Base-by-base conservation (phyloP, 2,113 vertebrate genomes). In the Chiloscyllium plagiosum region DNA sequence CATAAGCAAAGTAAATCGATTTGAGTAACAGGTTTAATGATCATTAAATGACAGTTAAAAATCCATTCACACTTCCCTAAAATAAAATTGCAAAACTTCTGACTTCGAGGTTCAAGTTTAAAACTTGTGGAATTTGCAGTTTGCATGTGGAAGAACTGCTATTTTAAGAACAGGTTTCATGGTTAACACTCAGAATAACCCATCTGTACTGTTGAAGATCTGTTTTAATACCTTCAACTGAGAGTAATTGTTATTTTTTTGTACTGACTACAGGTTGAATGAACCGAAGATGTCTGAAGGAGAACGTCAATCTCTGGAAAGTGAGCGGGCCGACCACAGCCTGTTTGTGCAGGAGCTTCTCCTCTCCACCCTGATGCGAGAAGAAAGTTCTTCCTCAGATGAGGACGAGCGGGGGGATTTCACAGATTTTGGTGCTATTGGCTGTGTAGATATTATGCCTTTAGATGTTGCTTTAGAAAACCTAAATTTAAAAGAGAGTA, bases 371-470 rank as follows among this genome's bases (percentile, higher is more conserved):
- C 97, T 99, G 96, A 99, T 99, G 98, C 98, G 97, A 4, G 99
- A 99, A 96, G 99, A 99, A 97, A 99, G 99, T 97, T 99, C 99
- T 20, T 99, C 99, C 96, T 99, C 99, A 12, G 99, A 99, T 87
- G 99, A 99, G 98, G 99, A 99, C 33, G 99, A 99, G 50, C 98
- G 98, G 96, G 98, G 99, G 96, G 99, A 99, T 97, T 98, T 99
- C 97, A 99, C 98, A 66, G 98, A 99, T 98, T 99, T 99, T 97
- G 99, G 99, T 97, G 99, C 99, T 98, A 99, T 99, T 99, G 99
- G 99, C 98, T 99, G 99, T 98, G 99, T 99, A 98, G 99, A 99
- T 98, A 98, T 99, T 98, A 99, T 99, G 99, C 99, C 99, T 98
- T 98, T 99, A 98, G 99, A 99, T 97, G 99, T 99, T 98, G 99